Evolutionary conservation across 2,797 vertebrate species (phyloP), one percentile per base, ranked within the genome.

Genomic region (Pantherophis vulpinus): DNA sequence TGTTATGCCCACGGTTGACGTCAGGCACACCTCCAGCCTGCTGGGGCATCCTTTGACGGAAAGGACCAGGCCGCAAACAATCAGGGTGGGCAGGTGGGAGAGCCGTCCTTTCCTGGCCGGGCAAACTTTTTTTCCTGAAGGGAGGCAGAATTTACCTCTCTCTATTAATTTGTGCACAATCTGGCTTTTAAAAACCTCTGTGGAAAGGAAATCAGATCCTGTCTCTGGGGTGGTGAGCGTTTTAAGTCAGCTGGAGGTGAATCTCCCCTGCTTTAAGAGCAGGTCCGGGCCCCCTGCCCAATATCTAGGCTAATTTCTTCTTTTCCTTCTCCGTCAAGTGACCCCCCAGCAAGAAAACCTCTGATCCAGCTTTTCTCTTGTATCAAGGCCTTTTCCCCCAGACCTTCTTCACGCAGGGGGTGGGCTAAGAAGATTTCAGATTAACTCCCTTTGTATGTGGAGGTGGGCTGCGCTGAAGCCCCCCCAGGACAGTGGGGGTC

Each of bases 341-440:
- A 91, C 37, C 13, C 32, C 10, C 54, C 54, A 20, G 51, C 29
- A 93, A 42, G 63, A 61, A 88, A 88, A 88, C 59, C 87, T 23
- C 63, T 20, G 20, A 5, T 18, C 13, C 55, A 2, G 51, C 4
- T 51, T 51, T 14, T 63, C 23, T 54, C 29, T 32, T 47, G 18
- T 14, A 25, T 63, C 9, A 37, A n/a, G 37, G 18, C 55, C 60
- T 55, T 6, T 12, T 25, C 58, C 60, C 6, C 59, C 60, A 60
- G 20, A 23, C 56, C 63, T 27, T 42, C 42, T 42, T 42, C 42
- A 42, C 42, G 42, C 3, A 42, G 42, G 42, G 42, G 42, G 42
- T 42, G 42, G 42, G 70, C 32, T 94, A 94, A 95, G 93, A 87
- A 95, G 94, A 91, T 94, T 96, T 92, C 83, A 4, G 1, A 42